These are phyloP conservation scores for Schizotus pectinicornis DNA, from an alignment of 2,888 invertebrate genomes.

Conservation along the genomic window DNA sequence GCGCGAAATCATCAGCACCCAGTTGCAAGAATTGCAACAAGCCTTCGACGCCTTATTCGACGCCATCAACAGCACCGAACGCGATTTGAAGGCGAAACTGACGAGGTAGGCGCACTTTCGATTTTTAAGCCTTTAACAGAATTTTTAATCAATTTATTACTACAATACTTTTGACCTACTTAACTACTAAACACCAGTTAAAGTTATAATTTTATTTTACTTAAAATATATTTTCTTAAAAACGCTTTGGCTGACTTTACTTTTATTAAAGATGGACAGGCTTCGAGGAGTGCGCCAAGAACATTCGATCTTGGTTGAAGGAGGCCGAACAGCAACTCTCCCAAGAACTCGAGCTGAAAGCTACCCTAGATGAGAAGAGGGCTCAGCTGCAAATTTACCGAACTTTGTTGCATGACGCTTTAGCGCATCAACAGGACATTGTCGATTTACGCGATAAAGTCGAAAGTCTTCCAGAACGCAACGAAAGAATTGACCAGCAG, in stretches of 20 bases:
- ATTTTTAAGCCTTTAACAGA: constrained; percentile 1
- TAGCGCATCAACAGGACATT: constrained; percentile 84
- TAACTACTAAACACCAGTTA: too few species aligned
- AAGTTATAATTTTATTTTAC: too few species aligned
- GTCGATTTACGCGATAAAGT: constrained; percentile 81
- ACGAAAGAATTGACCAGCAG: constrained; percentile 75
- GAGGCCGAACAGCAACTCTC: constrained; percentile 77
- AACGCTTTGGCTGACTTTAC: too few species aligned
- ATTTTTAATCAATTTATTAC: too few species aligned
- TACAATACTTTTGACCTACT: too few species aligned
- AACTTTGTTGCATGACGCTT: constrained; percentile 80
- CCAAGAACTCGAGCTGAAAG: constrained; percentile 79
- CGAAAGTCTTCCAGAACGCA: constrained; percentile 79
- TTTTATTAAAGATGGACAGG: constrained; percentile 75
- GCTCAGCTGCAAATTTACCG: constrained; percentile 86
- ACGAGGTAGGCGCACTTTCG: constrained; percentile 57
- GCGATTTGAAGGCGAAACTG: constrained; percentile 83
- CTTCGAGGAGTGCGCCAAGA: constrained; percentile 85
- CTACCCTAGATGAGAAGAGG: constrained; percentile 90
- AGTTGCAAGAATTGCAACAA: constrained; percentile 83
- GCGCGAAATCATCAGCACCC: constrained; percentile 81
- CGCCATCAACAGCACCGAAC: constrained; percentile 75
- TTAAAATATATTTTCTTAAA: too few species aligned
- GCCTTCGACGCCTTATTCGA: constrained; percentile 83
- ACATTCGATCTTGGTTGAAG: constrained; percentile 79